phyloP scores from a whole-genome alignment of 1,140 invertebrate species.

The Phortica variegata region DNA sequence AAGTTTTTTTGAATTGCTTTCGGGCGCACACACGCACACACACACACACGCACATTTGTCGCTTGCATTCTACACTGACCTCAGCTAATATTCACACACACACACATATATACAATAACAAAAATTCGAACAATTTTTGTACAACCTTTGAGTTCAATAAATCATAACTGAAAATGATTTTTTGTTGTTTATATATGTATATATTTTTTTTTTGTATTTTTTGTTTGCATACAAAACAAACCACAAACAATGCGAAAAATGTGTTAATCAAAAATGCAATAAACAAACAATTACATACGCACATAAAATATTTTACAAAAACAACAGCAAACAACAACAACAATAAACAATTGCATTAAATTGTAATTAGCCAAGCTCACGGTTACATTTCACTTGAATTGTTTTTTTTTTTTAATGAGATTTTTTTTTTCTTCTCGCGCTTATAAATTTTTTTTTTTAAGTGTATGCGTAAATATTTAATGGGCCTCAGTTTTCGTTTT shows the following conservation, averaged over 20 bases:
- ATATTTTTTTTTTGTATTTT: not conserved
- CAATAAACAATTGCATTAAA: constrained; percentile 46
- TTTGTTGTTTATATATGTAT: too few species aligned
- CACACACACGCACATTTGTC: too few species aligned
- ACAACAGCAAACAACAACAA: constrained; percentile 9
- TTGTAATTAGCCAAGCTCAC: constrained; percentile 38
- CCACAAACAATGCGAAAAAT: not conserved
- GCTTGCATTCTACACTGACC: too few species aligned
- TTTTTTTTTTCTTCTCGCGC: not conserved
- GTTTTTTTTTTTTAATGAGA: constrained; percentile 9
- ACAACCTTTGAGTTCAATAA: too few species aligned
- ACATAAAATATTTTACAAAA: not conserved
- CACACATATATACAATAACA: too few species aligned
- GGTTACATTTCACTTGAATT: constrained; percentile 4
- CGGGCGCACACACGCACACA: too few species aligned
- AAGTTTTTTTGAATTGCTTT: too few species aligned
- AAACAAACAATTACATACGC: not conserved
- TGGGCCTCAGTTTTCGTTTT: constrained; percentile 30
- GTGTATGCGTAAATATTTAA: not conserved
- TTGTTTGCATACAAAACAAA: not conserved
- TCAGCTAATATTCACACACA: too few species aligned
- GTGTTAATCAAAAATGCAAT: not conserved
- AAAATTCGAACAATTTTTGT: too few species aligned
- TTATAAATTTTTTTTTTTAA: not conserved
- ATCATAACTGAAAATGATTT: too few species aligned